Percentiles rank a stretch among this genome's conserved stretches.
phyloP scores from a whole-genome alignment of 1,140 invertebrate genomes.

The Pseudomyrmex gracilis region DNA sequence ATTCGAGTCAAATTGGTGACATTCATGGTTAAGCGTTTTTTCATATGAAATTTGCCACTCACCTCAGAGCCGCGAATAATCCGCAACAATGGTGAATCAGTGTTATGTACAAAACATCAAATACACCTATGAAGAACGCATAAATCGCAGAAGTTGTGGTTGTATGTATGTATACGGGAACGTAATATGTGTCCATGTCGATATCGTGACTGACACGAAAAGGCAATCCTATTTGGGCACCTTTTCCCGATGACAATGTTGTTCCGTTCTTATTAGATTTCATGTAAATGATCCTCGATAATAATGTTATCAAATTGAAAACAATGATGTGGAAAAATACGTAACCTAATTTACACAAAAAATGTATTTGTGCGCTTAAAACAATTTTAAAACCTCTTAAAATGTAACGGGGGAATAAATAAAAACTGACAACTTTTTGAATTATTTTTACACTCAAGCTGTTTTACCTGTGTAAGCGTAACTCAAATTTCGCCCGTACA shows the following conservation, averaged over 20 bases:
- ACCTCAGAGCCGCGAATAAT: neutral
- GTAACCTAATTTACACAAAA: no score
- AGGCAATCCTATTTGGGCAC: neutral
- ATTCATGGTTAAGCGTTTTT: no score
- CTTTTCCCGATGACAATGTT: neutral
- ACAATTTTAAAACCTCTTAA: no score
- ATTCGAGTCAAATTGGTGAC: no score
- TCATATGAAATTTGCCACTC: neutral
- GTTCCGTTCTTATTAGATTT: neutral
- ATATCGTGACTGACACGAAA: constrained; percentile 14
- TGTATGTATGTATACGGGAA: constrained; percentile 32
- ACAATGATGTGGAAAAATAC: no score
- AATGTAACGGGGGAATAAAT: no score
- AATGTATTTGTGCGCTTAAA: no score
- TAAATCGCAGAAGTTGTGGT: neutral
- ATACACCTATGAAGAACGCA: neutral
- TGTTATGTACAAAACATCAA: constrained; percentile 25
- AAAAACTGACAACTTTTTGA: no score
- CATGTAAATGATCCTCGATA: neutral
- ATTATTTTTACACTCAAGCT: no score
- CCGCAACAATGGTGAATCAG: constrained; percentile 4
- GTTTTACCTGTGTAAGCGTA: no score
- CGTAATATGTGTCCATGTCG: constrained; percentile 15
- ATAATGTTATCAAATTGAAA: no score
- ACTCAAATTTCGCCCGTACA: no score